Evolutionary conservation across 2,797 vertebrate genomes (phyloP), one percentile per base, ranked within the genome.

Genomic region (Sebastes hubbsi): DNA sequence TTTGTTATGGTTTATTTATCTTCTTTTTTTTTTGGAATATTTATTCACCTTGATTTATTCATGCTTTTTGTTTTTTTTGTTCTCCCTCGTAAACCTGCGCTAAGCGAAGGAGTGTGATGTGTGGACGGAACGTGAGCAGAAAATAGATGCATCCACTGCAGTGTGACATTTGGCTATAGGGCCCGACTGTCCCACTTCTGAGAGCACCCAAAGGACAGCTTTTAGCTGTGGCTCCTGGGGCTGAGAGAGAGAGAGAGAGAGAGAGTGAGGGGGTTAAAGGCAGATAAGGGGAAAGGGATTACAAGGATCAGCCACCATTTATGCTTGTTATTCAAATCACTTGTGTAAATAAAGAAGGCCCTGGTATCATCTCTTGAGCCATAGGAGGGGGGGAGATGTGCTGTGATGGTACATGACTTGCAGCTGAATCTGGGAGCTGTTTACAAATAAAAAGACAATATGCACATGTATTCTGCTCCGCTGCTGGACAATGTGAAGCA

Each of bases 91-190:
- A 85, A 90, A 90, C 82, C 80, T 88, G 81, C 65, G 49, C 58
- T 32, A 27, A 81, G 83, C 30, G 58, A 83, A 71, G 66, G 61
- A 71, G 70, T 52, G 70, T 68, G 68, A 77, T 72, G 59, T 80
- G 81, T 76, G 80, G 75, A 72, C 54, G 12, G 76, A 72, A 86
- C 76, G 86, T 90, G 88, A 91, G 84, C 72, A 78, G 92, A 88
- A 91, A 90, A 89, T 83, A 86, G 83, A 92, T 87, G 78, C 88
- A 69, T 80, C 78, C 72, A 73, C 87, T 84, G 78, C 80, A 84
- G 84, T 90, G 91, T 93, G 92, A 94, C 92, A 93, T 93, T 94
- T 94, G 79, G 88, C 82, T 62, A 7, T 62, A 8, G 72, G 70
- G 81, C 85, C 76, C 59, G 78, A 82, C 80, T 89, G 90, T 90